Percentiles rank a stretch among this genome's conserved stretches.
Evolutionary conservation across 2,113 vertebrate species (phyloP).

Genomic region (Microtus pennsylvanicus): DNA sequence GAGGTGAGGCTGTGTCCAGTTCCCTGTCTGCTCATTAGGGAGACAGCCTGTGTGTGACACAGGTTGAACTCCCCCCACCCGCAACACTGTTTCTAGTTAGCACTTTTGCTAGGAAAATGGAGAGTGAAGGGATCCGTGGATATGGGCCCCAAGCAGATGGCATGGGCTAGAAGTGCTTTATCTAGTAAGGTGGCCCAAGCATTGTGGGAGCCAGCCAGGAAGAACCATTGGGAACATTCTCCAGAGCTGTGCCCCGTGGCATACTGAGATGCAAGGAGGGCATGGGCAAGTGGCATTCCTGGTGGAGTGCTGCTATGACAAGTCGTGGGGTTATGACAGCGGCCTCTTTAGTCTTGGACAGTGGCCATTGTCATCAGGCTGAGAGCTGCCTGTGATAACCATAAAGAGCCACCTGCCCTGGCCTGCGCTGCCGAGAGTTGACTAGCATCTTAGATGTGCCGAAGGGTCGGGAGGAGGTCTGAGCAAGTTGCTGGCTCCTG

Average conservation of each 20-base stretch:
- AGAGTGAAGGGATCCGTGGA: rapidly evolving
- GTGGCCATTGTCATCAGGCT: background rate
- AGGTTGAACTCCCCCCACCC: background rate
- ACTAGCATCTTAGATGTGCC: background rate
- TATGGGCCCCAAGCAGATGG: background rate
- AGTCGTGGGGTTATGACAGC: background rate
- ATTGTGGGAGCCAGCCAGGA: background rate
- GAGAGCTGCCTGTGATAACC: background rate
- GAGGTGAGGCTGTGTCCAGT: too few relatives aligned
- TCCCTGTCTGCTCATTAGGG: background rate
- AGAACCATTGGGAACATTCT: background rate
- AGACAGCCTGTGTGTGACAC: too few relatives aligned
- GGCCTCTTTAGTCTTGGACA: background rate
- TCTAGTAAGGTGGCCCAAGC: background rate
- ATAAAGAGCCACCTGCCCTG: too few relatives aligned
- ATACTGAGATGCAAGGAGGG: background rate
- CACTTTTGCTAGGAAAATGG: background rate
- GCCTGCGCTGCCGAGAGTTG: background rate
- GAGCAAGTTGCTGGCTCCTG: background rate
- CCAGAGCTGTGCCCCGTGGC: background rate
- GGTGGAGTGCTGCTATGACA: rapidly evolving
- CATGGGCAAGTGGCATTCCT: too few relatives aligned
- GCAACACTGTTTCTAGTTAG: background rate
- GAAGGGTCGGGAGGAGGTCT: background rate
- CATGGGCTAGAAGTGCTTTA: background rate